Base-by-base conservation (phyloP, 2,797 vertebrate species). In the Enteromius mattozi region DNA sequence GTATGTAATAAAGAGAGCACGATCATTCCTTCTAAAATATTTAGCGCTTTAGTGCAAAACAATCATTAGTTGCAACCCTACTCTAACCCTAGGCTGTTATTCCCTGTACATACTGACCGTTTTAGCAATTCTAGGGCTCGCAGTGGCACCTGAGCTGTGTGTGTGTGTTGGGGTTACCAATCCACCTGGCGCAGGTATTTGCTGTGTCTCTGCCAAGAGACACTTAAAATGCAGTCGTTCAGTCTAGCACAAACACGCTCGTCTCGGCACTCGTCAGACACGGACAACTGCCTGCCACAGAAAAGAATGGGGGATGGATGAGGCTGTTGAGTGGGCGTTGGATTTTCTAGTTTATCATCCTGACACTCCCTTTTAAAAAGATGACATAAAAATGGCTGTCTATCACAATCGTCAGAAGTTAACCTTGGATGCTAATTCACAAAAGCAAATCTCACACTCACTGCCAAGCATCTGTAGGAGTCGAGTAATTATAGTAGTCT, bases 151-250 rank as follows among this genome's bases (percentile, higher is more conserved):
- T 30, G 40, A 85, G 17, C 14, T 59, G 21, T 30, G 45, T 30
- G 27, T 68, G 56, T 74, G 47, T 70, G 68, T 78, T 45, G 12
- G 66, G 74, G 79, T 63, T 85, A 87, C 88, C 78, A 91, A 91
- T 84, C 78, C 92, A 93, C 93, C 92, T 93, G 92, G 92, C 88
- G 83, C 92, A 94, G 93, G 91, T 94, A 92, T 93, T 90, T 92
- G 93, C 91, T 89, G 85, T 87, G n/a, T 63, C 88, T 92, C 88
- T 92, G 94, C 94, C 93, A 94, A 91, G 83, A 94, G 86, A 91
- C 89, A 92, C 91, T 94, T 92, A 91, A 91, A 91, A 85, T 89
- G 92, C 87, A 94, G 94, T 89, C 92, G 81, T 84, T 89, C 85
- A 89, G 94, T 94, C 94, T 94, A 88, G 93, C 87, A 70, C 87